These are phyloP conservation scores for Deroplatys truncata DNA, from an alignment of 2,888 invertebrate genomes.

Conservation along the genomic window DNA sequence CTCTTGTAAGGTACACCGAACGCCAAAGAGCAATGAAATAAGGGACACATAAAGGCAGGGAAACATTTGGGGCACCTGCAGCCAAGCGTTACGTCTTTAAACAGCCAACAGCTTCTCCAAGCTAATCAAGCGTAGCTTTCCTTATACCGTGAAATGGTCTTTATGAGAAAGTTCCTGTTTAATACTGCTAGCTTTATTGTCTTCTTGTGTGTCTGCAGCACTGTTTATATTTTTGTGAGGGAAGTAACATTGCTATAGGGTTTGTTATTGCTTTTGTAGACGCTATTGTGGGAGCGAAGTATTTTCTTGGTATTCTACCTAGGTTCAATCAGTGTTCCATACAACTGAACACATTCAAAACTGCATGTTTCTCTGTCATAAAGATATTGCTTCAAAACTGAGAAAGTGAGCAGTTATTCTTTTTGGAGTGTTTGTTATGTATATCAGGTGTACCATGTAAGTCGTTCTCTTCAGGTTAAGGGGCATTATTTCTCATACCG, in stretches of 20 bases:
- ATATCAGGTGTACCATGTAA: too few species aligned
- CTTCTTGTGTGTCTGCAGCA: background rate
- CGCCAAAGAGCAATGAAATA: background rate
- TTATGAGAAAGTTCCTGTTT: background rate
- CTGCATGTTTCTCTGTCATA: too few species aligned
- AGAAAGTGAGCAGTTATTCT: too few species aligned
- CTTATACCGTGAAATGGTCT: background rate
- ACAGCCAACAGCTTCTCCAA: background rate
- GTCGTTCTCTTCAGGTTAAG: too few species aligned
- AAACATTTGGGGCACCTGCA: background rate
- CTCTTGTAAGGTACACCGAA: background rate
- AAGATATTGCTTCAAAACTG: too few species aligned
- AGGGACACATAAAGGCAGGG: background rate
- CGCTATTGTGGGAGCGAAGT: too few species aligned
- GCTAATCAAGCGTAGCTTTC: background rate
- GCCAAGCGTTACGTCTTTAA: background rate
- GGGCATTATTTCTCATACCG: too few species aligned
- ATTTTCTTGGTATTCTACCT: background rate
- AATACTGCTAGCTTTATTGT: background rate
- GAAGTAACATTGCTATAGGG: background rate
- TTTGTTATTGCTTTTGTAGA: background rate
- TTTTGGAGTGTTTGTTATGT: too few species aligned
- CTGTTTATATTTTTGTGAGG: background rate
- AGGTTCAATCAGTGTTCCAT: background rate
- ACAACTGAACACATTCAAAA: background rate